Conservation (phyloP, 2,113 vertebrate genomes). For the Xiphophorus maculatus region DNA sequence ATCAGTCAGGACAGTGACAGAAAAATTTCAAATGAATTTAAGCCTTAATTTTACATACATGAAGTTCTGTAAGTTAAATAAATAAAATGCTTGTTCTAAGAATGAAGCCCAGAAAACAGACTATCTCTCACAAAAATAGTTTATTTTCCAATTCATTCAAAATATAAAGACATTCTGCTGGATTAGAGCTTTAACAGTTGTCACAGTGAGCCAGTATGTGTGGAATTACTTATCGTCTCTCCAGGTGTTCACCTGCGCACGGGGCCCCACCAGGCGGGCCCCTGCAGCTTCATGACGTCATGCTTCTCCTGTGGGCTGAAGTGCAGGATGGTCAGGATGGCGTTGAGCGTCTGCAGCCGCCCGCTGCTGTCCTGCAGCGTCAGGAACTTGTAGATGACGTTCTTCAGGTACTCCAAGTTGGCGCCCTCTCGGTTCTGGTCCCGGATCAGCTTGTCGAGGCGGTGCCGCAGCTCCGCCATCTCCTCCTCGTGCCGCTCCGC, state of each 20-base stretch:
- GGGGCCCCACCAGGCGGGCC: constrained; percentile 80
- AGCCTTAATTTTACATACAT: no score
- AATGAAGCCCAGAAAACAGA: not conserved
- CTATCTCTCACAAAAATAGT: constrained; percentile 43
- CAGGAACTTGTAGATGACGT: constrained; percentile 89
- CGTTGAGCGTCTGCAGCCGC: constrained; percentile 90
- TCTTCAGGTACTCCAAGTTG: constrained; percentile 97
- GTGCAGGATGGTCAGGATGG: constrained; percentile 92
- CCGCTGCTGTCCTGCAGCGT: constrained; percentile 87
- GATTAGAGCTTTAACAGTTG: no score
- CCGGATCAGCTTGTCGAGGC: constrained; percentile 82
- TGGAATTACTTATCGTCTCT: not conserved
- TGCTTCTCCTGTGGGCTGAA: constrained; percentile 93
- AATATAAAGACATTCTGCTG: constrained; percentile 35
- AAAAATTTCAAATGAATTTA: no score
- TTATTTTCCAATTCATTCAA: constrained; percentile 55
- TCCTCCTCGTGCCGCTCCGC: constrained; percentile 84
- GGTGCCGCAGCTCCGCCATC: constrained; percentile 58
- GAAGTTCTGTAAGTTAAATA: not conserved
- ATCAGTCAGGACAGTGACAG: no score
- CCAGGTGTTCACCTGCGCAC: constrained; percentile 75
- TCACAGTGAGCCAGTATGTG: not conserved
- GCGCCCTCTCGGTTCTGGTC: constrained; percentile 90
- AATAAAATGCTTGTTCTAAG: not conserved
- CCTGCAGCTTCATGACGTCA: constrained; percentile 78